These are phyloP conservation scores for Amphipyra tragopoginis DNA, from an alignment of 2,888 invertebrate genomes.

Conservation along the genomic window DNA sequence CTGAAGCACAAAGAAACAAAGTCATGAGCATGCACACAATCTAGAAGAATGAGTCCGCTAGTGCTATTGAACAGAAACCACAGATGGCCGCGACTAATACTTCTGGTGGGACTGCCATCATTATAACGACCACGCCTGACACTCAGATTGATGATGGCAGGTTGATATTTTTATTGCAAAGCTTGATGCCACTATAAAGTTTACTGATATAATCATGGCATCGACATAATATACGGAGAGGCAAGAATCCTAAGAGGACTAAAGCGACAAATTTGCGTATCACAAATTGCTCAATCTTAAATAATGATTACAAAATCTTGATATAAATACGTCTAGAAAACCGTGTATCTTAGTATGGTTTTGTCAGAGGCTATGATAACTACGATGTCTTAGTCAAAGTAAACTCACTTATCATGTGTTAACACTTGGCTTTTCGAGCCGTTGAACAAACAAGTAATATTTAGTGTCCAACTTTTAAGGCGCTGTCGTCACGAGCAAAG, in stretches of 20 bases:
- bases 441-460: slow-evolving; percentile 35
- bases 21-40: background rate
- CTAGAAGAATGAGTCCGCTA: background rate
- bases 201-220: background rate
- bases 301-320: background rate
- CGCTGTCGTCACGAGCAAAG: slow-evolving; percentile 14
- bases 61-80: too few species aligned
- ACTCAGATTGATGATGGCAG: slow-evolving; percentile 5
- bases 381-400: slow-evolving; percentile 21
- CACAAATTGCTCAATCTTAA: too few species aligned
- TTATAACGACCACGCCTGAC: background rate
- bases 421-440: slow-evolving; percentile 39
- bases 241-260: too few species aligned
- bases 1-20: background rate
- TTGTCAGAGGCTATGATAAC: slow-evolving; percentile 13
- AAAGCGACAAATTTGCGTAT: too few species aligned
- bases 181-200: background rate
- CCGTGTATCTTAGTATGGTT: slow-evolving; percentile 4
- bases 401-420: slow-evolving; percentile 45
- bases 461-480: slow-evolving; percentile 19
- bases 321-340: background rate
- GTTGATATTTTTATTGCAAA: slow-evolving; percentile 19
- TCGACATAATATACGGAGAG: too few species aligned
- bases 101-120: background rate
- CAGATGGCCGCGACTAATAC: background rate